Conservation (phyloP, 2,888 invertebrate species). For the Hesperia comma region DNA sequence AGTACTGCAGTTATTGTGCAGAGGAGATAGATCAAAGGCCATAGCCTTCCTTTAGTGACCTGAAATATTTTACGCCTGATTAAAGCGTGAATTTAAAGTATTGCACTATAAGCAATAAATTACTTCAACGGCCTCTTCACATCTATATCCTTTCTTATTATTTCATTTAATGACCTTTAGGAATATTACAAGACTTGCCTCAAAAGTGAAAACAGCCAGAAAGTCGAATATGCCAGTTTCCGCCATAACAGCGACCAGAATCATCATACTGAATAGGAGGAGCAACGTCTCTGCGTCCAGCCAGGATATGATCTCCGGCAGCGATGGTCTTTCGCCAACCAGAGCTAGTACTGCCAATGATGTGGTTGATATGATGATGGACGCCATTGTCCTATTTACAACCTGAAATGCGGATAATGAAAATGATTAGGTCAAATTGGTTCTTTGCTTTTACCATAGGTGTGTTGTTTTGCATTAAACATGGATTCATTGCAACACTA, state of each 20-base stretch:
- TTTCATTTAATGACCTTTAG: neutral
- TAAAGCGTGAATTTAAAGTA: no score
- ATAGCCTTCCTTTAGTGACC: conserved; percentile 91
- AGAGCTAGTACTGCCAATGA: conserved; percentile 90
- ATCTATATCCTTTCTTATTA: no score
- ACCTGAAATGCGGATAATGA: conserved; percentile 79
- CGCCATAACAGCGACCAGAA: conserved; percentile 92
- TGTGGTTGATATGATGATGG: conserved; percentile 90
- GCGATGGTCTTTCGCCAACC: conserved; percentile 90
- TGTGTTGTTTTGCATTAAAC: no score
- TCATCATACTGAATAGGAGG: conserved; percentile 95
- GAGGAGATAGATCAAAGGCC: conserved; percentile 93
- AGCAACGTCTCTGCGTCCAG: conserved; percentile 93
- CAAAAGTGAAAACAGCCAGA: conserved; percentile 90
- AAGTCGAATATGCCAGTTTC: conserved; percentile 96
- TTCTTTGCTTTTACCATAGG: no score
- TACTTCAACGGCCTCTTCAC: no score
- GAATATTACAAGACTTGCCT: conserved; percentile 76
- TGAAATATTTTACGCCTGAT: conserved; percentile 53
- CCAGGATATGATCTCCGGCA: conserved; percentile 92
- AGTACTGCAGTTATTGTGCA: conserved; percentile 91
- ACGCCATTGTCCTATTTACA: conserved; percentile 93
- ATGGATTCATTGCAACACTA: no score
- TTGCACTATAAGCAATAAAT: no score
- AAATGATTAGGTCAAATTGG: no score